Conservation (phyloP, 2,113 vertebrate species). For the Gopherus evgoodei region DNA sequence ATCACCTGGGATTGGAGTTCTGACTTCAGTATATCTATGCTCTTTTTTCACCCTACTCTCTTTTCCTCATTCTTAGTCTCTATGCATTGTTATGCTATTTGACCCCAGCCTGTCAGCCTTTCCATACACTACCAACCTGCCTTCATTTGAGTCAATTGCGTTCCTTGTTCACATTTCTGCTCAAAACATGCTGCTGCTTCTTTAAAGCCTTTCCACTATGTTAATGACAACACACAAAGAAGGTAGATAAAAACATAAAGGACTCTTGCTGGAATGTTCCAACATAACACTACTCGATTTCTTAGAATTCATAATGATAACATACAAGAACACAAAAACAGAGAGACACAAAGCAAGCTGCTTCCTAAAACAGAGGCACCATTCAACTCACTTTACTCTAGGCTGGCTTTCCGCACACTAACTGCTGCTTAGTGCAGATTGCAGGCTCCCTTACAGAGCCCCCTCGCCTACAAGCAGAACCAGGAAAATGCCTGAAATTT, state of each 20-base stretch:
- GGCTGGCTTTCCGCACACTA: not conserved
- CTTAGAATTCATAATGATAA: no score
- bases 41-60: not conserved
- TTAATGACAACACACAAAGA: no score
- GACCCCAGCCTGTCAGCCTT: not conserved
- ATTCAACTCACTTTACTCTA: not conserved
- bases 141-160: not conserved
- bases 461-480: not conserved
- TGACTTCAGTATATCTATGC: not conserved
- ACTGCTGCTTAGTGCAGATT: not conserved
- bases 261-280: no score
- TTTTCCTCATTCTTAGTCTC: not conserved
- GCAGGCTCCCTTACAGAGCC: not conserved
- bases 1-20: rapidly evolving
- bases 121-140: rapidly evolving
- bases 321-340: no score
- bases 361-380: no score
- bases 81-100: not conserved
- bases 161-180: conserved; percentile 22
- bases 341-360: no score
- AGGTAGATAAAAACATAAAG: no score
- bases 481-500: not conserved
- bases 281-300: no score
- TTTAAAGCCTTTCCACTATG: conserved; percentile 17
- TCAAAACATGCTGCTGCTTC: conserved; percentile 45